Percentiles rank a stretch among this genome's conserved stretches.
These are phyloP conservation scores for Enteromius paludinosus DNA, from an alignment of 2,797 vertebrate genomes.

Conservation along the genomic window DNA sequence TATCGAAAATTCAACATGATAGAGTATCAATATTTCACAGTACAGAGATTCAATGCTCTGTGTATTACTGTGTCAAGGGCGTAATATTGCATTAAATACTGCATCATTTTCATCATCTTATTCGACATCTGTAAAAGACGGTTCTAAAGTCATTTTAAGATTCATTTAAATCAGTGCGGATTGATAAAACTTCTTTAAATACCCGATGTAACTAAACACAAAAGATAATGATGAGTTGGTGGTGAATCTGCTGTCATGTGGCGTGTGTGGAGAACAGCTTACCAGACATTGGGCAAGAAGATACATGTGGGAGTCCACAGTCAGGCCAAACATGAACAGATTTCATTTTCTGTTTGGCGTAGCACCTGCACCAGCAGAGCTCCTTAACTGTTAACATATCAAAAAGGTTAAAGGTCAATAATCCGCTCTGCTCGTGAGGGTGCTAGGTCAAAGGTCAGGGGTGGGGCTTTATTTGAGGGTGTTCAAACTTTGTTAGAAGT, in stretches of 20 bases:
- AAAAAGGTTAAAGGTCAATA: constrained; percentile 83
- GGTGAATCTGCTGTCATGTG: neutral
- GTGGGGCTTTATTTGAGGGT: constrained; percentile 28
- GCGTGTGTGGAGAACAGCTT: constrained; percentile 40
- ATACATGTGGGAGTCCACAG: constrained; percentile 77
- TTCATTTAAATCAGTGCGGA: neutral
- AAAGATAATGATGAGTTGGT: too few species aligned
- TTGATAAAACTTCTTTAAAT: neutral
- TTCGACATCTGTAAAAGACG: neutral
- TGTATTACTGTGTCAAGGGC: neutral
- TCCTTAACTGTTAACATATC: constrained; percentile 85
- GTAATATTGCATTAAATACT: constrained; percentile 8
- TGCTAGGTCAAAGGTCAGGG: constrained; percentile 72
- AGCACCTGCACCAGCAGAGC: constrained; percentile 86
- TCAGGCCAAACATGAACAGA: constrained; percentile 77
- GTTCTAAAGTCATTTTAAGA: neutral
- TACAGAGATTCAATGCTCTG: constrained; percentile 1
- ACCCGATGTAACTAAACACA: neutral
- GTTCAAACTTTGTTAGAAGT: neutral
- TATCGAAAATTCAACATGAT: constrained; percentile 28
- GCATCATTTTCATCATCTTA: neutral
- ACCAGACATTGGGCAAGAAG: constrained; percentile 78
- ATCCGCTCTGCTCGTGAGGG: constrained; percentile 82
- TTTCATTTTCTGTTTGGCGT: constrained; percentile 75
- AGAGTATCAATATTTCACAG: constrained; percentile 26